Evolutionary conservation across 2,888 invertebrate genomes (phyloP).

Genomic region (Lithophane socia): DNA sequence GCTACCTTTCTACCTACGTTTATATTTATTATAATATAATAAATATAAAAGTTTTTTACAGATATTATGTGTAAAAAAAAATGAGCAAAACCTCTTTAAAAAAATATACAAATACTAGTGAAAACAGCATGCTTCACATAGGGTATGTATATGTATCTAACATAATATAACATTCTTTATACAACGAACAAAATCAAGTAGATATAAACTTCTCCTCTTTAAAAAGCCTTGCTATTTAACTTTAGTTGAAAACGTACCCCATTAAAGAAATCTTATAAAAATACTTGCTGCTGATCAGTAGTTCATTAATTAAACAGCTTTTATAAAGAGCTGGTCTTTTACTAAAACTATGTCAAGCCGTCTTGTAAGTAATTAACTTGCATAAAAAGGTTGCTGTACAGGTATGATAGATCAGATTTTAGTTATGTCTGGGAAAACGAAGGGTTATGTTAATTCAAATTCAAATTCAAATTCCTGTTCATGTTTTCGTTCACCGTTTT

Average conservation of each 20-base stretch:
- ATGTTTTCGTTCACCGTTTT: too few species aligned
- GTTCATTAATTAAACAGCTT: slow-evolving; percentile 36
- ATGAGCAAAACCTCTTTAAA: too few species aligned
- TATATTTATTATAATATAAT: too few species aligned
- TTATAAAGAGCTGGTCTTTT: slow-evolving; percentile 22
- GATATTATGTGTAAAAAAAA: too few species aligned
- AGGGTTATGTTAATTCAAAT: neutral
- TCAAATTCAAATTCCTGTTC: too few species aligned
- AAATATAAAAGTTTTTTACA: too few species aligned
- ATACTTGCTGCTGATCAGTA: slow-evolving; percentile 8
- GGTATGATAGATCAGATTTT: neutral
- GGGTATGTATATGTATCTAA: too few species aligned
- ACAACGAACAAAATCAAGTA: neutral
- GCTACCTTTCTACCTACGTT: too few species aligned
- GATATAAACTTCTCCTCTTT: too few species aligned
- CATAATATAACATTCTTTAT: neutral
- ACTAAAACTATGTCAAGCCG: slow-evolving; percentile 12
- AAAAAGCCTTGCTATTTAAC: neutral
- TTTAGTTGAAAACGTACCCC: neutral
- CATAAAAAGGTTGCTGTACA: slow-evolving; percentile 13
- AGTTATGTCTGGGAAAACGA: neutral
- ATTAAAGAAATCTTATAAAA: slow-evolving; percentile 17
- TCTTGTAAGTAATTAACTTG: slow-evolving; percentile 33
- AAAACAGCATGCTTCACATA: neutral
- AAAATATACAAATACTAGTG: too few species aligned